Evolutionary conservation across 2,113 vertebrate species (phyloP).

Genomic region (Pleuronectes platessa): DNA sequence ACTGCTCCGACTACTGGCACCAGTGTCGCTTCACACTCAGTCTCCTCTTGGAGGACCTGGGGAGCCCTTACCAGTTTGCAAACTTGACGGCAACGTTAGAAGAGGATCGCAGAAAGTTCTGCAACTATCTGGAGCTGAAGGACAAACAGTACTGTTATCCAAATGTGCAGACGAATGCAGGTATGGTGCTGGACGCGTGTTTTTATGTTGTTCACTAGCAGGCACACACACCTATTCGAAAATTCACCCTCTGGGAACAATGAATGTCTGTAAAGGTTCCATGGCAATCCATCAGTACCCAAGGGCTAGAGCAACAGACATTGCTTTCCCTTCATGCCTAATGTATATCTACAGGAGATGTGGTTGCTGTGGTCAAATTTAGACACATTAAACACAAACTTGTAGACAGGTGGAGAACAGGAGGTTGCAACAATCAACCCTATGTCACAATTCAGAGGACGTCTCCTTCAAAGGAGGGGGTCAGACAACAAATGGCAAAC

Average conservation of each 20-base stretch:
- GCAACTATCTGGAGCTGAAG: conserved; percentile 81
- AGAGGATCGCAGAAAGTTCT: conserved; percentile 79
- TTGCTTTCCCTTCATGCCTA: background rate
- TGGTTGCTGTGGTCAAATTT: background rate
- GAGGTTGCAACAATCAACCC: background rate
- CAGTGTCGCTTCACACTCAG: conserved; percentile 83
- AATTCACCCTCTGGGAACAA: background rate
- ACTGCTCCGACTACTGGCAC: conserved; percentile 82
- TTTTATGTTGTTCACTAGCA: background rate
- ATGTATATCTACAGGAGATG: background rate
- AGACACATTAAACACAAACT: background rate
- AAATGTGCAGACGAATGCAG: conserved; percentile 77
- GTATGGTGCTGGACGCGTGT: conserved; percentile 28
- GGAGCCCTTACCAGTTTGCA: conserved; percentile 35
- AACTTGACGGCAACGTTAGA: conserved; percentile 75
- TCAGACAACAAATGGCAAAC: too few relatives aligned
- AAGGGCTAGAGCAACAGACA: background rate
- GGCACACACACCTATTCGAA: background rate
- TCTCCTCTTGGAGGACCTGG: conserved; percentile 74
- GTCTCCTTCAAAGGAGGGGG: too few relatives aligned
- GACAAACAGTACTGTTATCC: conserved; percentile 87
- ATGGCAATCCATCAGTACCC: background rate
- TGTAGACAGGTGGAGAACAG: background rate
- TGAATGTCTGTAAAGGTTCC: background rate
- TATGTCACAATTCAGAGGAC: too few relatives aligned